Percentiles rank a stretch among this genome's conserved stretches.
These are phyloP conservation scores for Sebastes taczanowskii DNA, from an alignment of 2,797 vertebrate species.

Conservation along the genomic window DNA sequence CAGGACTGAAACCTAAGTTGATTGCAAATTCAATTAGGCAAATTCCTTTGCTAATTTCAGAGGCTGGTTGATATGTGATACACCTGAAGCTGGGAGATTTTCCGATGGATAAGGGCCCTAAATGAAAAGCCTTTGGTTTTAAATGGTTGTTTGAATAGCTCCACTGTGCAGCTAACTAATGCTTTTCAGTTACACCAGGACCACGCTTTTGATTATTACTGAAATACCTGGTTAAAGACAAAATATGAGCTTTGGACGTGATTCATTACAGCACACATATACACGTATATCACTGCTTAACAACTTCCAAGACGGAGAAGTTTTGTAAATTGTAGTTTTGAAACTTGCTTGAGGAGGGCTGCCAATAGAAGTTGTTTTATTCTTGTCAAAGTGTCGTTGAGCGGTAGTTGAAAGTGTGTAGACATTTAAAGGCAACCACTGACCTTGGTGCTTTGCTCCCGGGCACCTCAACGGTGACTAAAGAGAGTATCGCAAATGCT, in stretches of 20 bases:
- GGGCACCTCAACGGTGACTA: not conserved
- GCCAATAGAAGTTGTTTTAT: not conserved
- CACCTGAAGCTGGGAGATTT: constrained; percentile 66
- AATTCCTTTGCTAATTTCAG: constrained; percentile 67
- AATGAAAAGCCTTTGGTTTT: constrained; percentile 57
- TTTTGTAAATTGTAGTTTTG: not conserved
- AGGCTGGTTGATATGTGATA: constrained; percentile 71
- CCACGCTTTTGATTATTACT: not conserved
- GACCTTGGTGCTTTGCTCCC: constrained; percentile 21
- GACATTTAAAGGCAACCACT: not conserved
- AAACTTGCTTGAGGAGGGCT: not conserved
- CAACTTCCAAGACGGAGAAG: not conserved
- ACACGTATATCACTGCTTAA: not conserved
- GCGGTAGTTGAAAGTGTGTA: not conserved
- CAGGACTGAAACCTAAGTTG: constrained; percentile 66
- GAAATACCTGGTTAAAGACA: not conserved
- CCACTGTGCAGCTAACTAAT: constrained; percentile 7
- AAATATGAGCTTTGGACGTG: not conserved
- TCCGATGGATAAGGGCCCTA: constrained; percentile 59
- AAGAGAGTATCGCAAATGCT: not conserved
- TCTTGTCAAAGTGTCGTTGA: not conserved
- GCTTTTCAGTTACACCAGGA: not conserved
- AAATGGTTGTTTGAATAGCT: constrained; percentile 27
- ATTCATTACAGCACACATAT: not conserved
- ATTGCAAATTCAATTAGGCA: constrained; percentile 80